Evolutionary conservation across 2,888 invertebrate genomes (phyloP).

Genomic region (Sycophila texana): DNA sequence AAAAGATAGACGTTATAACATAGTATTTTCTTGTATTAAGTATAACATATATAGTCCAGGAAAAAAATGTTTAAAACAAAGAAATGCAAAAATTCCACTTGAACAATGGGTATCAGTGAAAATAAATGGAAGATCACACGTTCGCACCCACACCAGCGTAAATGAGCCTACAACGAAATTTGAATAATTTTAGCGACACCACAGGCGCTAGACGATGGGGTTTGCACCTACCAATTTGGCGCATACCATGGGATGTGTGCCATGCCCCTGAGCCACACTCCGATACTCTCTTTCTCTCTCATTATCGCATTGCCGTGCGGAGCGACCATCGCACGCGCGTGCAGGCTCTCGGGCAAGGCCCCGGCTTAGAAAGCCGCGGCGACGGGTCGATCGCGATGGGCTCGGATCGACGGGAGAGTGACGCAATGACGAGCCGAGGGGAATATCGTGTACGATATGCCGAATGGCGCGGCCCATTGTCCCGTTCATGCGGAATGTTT

Average conservation of each 20-base stretch:
- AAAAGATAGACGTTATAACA: too few species aligned
- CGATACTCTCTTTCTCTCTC: slow-evolving; percentile 36
- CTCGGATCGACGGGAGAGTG: background rate
- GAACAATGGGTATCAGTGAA: too few species aligned
- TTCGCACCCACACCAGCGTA: too few species aligned
- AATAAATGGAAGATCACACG: too few species aligned
- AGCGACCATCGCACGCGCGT: background rate
- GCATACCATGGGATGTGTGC: background rate
- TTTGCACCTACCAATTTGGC: background rate
- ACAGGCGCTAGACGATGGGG: too few species aligned
- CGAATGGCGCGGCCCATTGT: background rate
- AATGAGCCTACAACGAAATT: too few species aligned
- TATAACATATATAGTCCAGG: too few species aligned
- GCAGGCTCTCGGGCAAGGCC: slow-evolving; percentile 37
- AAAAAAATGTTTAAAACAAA: too few species aligned
- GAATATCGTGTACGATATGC: background rate
- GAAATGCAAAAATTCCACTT: too few species aligned
- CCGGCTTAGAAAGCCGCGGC: slow-evolving; percentile 30
- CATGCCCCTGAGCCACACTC: slow-evolving; percentile 1
- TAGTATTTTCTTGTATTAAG: too few species aligned
- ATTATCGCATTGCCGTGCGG: slow-evolving; percentile 32
- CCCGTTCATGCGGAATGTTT: background rate
- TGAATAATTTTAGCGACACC: too few species aligned
- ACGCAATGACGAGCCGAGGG: background rate
- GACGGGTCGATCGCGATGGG: background rate